Evolutionary conservation across 2,888 invertebrate species (phyloP).

Genomic region (Andrena fulva): DNA sequence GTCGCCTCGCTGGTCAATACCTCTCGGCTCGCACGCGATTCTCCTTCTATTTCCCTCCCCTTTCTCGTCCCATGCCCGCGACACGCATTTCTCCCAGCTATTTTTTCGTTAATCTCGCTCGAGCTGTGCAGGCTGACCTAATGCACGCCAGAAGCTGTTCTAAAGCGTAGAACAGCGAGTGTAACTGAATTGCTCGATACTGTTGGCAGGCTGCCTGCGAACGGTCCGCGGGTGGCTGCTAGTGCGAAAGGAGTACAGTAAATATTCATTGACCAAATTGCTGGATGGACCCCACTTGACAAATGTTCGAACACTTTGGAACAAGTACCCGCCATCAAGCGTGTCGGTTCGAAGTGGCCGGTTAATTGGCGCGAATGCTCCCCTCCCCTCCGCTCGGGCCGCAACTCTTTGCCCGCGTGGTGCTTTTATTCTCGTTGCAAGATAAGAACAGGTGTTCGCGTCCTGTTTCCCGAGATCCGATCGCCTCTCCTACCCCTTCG

Average conservation of each 20-base stretch:
- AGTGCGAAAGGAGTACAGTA: conserved; percentile 5
- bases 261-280: conserved; percentile 55
- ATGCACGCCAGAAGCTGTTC: background rate
- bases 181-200: background rate
- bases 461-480: conserved; percentile 26
- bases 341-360: conserved; percentile 23
- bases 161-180: background rate
- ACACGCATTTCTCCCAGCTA: background rate
- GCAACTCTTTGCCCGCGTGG: conserved; percentile 6
- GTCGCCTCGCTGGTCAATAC: conserved; percentile 42
- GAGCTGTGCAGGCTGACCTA: background rate
- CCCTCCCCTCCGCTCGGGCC: conserved; percentile 25
- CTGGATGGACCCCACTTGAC: conserved; percentile 37
- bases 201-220: conserved; percentile 26
- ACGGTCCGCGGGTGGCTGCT: background rate
- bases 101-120: conserved; percentile 4
- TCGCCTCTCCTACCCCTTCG: background rate
- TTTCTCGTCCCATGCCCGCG: background rate
- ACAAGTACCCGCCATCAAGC: conserved; percentile 31
- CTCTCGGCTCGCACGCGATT: conserved; percentile 31
- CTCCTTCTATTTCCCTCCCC: background rate
- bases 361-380: conserved; percentile 52
- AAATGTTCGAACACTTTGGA: conserved; percentile 44
- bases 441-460: conserved; percentile 51
- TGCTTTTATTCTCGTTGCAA: conserved; percentile 30